Evolutionary conservation across 2,888 invertebrate genomes (phyloP), one percentile per base, ranked within the genome.

Genomic region (Drosophila pullipes): DNA sequence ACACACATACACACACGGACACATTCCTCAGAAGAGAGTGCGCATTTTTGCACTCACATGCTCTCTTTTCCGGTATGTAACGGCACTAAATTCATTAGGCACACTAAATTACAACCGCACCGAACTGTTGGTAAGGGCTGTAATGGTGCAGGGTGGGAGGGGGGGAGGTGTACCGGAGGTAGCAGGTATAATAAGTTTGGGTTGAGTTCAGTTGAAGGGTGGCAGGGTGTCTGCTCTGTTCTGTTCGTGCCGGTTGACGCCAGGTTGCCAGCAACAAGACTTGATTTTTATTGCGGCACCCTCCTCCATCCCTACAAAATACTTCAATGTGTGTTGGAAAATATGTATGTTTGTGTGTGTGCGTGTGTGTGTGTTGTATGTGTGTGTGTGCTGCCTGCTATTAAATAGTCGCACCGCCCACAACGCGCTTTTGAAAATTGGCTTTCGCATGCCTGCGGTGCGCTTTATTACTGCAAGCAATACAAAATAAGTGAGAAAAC

Each of bases 1-100:
- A 64, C 60, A 53, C 55, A 33, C 53, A 62, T 74, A 62, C 67
- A 64, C 69, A 74, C 52, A 39, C 28, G n/a, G 25, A 59, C 52
- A 71, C 47, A 47, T 83, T 74, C 68, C 71, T 68, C 3, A n/a
- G 28, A 60, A 62, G 63, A 49, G 81, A 81, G 85, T 89, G 77
- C 81, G 81, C 88, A 84, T 85, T 89, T 87, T 89, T 83, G 90
- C 80, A 79, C 90, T 83, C 88, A 85, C 89, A 73, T 85, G 74
- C 81, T 75, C 74, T 75, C 28, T 75, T 76, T 82, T 81, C 80
- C 85, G 87, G 85, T 81, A 84, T 81, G 87, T 87, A 85, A 89
- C 87, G 89, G 76, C 82, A 90, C 87, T 89, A 90, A 89, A 89
- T 89, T 89, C 89, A 89, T 89, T 89, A 89, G 89, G 81, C 89